Evolutionary conservation across 2,113 vertebrate species (phyloP), one percentile per base, ranked within the genome.

Genomic region (Zosterops japonicus): DNA sequence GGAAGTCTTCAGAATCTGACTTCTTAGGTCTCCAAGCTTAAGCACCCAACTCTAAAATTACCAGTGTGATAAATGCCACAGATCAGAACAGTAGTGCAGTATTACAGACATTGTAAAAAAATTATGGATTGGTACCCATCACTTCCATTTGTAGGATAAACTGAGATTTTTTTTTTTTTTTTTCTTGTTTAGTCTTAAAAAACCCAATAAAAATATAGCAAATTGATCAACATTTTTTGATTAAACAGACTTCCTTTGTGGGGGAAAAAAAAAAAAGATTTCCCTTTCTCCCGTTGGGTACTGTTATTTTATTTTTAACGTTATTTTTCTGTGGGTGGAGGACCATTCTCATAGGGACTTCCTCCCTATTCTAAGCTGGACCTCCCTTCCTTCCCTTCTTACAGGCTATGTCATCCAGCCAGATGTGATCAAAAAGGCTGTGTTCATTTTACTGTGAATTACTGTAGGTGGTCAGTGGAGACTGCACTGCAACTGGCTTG

Each of bases 381-480:
- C 53, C 90, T 95, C 71, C 57, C 87, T 89, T 89, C 69, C 60
- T 59, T 71, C 41, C 71, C 81, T 91, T 70, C 59, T 74, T 80
- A 11, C 15, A 52, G 42, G 15, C 41, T 3, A 1, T 80, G 9
- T 57, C 41, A 31, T 60, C 21, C 25, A 87, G 63, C 9, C 23
- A 53, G 8, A 61, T 75, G 11, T 60, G 42, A 60, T 65, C 76
- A 47, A 72, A 67, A 41, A 77, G 17, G 41, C 33, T 68, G 0
- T 12, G 24, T 64, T 39, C 36, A 16, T 77, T 2, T 24, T 91
- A 14, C 55, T 83, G 9, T 75, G 68, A 64, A 23, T 68, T 89
- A 28, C 15, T 3, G 0, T 65, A 75, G n/a, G 8, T 70, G 61
- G 33, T 49, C 49, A 68, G 2, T 53, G 33, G 22, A 52, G 92